These are phyloP conservation scores for Encarsia formosa DNA, from an alignment of 2,888 invertebrate species.

Conservation along the genomic window DNA sequence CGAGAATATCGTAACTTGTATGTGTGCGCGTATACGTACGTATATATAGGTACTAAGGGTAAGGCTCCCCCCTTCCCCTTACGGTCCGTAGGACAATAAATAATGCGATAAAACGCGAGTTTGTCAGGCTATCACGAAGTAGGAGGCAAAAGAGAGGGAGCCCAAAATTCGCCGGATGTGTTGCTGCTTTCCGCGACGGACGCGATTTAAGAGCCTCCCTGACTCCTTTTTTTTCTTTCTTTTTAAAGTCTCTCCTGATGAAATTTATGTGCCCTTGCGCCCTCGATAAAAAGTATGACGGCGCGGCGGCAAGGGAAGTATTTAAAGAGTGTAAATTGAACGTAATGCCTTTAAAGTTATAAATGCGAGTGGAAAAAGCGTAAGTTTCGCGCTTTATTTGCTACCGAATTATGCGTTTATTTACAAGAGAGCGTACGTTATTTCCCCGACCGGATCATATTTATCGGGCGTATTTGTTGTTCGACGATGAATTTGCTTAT, in stretches of 20 bases:
- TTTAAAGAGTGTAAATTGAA: slow-evolving; percentile 28
- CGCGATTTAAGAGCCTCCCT: slow-evolving; percentile 24
- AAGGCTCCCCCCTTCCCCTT: slow-evolving; percentile 35
- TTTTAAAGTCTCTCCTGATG: slow-evolving; percentile 8
- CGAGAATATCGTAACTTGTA: no score
- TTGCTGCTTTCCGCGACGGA: slow-evolving; percentile 25
- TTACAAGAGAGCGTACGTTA: slow-evolving; percentile 8
- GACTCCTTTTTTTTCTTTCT: not conserved
- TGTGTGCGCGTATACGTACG: not conserved
- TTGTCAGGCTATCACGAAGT: slow-evolving; percentile 46
- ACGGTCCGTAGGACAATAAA: slow-evolving; percentile 44
- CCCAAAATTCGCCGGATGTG: slow-evolving; percentile 26
- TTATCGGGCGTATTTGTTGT: not conserved
- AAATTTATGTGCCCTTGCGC: slow-evolving; percentile 20
- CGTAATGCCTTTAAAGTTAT: slow-evolving; percentile 19
- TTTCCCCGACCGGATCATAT: not conserved
- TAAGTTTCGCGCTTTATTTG: slow-evolving; percentile 1
- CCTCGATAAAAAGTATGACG: slow-evolving; percentile 19
- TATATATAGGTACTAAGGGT: slow-evolving; percentile 18
- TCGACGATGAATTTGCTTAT: no score
- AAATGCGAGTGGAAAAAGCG: slow-evolving; percentile 16
- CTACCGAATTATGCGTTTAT: slow-evolving; percentile 7
- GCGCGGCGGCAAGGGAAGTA: slow-evolving; percentile 5
- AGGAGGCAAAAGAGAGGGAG: slow-evolving; percentile 3
- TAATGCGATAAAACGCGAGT: slow-evolving; percentile 52